Percentiles rank a stretch among this genome's conserved stretches.
These are phyloP conservation scores for Enteromius fasciolatus DNA, from an alignment of 2,797 vertebrate genomes.

Conservation along the genomic window DNA sequence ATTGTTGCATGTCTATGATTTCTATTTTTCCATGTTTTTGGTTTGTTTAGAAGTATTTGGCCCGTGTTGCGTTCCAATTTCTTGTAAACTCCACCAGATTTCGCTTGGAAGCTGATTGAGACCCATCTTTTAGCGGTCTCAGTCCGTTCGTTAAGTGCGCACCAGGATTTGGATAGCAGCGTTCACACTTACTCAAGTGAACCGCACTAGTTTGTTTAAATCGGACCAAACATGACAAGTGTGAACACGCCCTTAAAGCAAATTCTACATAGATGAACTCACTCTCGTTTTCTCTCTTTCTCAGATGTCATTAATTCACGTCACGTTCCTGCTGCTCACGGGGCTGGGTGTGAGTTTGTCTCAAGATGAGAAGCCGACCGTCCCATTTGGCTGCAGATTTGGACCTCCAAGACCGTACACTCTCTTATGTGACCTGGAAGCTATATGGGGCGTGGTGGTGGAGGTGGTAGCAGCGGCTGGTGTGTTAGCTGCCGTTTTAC, in stretches of 20 bases:
- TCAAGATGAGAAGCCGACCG: constrained; percentile 78
- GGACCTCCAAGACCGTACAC: constrained; percentile 87
- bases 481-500: constrained; percentile 81
- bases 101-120: too few species aligned
- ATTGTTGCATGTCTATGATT: too few species aligned
- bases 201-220: not conserved
- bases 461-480: constrained; percentile 88
- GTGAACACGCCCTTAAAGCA: not conserved
- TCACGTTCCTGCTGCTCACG: constrained; percentile 78
- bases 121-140: too few species aligned
- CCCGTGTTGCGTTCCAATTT: too few species aligned
- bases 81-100: too few species aligned
- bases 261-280: not conserved
- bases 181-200: too few species aligned
- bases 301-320: constrained; percentile 72
- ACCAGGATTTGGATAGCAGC: not conserved
- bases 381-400: constrained; percentile 88
- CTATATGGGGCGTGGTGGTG: constrained; percentile 92
- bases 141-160: not conserved
- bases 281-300: constrained; percentile 44
- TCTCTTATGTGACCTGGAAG: constrained; percentile 92
- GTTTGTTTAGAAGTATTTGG: too few species aligned
- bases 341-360: constrained; percentile 78
- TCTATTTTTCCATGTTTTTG: too few species aligned
- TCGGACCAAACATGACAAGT: not conserved